Conservation (phyloP, 2,113 vertebrate genomes). For the Aptenodytes forsteri region DNA sequence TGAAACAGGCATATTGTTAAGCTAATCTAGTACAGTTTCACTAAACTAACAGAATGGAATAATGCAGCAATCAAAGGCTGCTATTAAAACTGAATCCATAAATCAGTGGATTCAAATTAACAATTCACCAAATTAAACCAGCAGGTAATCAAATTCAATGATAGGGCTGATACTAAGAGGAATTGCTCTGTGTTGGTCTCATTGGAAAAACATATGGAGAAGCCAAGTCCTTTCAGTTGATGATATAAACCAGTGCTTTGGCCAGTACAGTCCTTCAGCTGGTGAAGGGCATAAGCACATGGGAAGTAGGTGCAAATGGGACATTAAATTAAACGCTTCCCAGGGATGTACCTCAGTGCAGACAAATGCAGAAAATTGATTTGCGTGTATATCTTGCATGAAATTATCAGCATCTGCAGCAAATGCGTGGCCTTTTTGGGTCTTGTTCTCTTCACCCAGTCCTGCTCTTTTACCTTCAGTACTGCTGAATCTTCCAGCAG, state of each 20-base stretch:
- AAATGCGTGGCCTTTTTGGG: not conserved
- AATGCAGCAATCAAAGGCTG: not conserved
- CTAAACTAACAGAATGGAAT: not conserved
- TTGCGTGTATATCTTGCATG: accelerated
- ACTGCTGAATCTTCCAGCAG: not conserved
- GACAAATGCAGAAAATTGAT: not conserved
- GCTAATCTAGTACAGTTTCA: not conserved
- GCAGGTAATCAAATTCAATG: not conserved
- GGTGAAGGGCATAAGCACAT: not conserved
- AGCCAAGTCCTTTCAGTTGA: not conserved
- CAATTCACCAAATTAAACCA: not conserved
- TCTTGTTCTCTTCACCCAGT: not conserved
- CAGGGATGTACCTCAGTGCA: not conserved
- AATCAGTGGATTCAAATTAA: slow-evolving; percentile 13
- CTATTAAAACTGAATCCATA: not conserved
- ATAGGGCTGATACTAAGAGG: not conserved
- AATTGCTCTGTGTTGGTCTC: not conserved
- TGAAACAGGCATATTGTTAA: not conserved
- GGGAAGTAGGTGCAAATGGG: not conserved
- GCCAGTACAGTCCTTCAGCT: not conserved
- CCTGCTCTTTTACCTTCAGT: not conserved
- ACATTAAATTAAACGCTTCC: not conserved
- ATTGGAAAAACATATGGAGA: not conserved
- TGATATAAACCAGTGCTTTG: not conserved
- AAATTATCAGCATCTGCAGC: not conserved